Evolutionary conservation across 2,888 invertebrate genomes (phyloP).

Genomic region (Lacanobia oleracea): DNA sequence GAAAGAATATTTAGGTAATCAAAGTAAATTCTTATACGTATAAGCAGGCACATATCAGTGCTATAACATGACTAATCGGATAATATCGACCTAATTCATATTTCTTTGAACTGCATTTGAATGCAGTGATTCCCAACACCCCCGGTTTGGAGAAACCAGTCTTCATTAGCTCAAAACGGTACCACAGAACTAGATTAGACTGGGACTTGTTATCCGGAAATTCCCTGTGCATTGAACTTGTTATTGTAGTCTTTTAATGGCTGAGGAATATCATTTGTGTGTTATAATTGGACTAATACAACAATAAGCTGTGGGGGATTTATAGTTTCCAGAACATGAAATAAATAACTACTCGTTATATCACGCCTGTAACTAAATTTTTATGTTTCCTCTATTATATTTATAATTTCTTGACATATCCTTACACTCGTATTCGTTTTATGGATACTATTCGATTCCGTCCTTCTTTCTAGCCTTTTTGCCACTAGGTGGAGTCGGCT

Average conservation of each 20-base stretch:
- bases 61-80: slow-evolving; percentile 8
- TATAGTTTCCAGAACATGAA: background rate
- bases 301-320: background rate
- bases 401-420: background rate
- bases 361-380: background rate
- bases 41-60: background rate
- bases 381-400: background rate
- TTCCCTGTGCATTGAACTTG: slow-evolving; percentile 20
- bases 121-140: slow-evolving; percentile 13
- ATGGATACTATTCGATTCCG: too few relatives aligned
- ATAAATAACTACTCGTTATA: background rate
- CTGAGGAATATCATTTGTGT: background rate
- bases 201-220: slow-evolving; percentile 26
- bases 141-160: background rate
- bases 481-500: too few relatives aligned
- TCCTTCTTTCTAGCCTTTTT: too few relatives aligned
- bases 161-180: slow-evolving; percentile 1
- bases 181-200: slow-evolving; percentile 1
- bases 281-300: background rate
- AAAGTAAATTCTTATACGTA: background rate
- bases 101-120: slow-evolving; percentile 13
- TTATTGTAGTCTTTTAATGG: slow-evolving; percentile 9
- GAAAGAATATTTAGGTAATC: too few relatives aligned
- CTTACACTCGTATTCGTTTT: too few relatives aligned
- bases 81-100: background rate